phyloP scores from a whole-genome alignment of 2,888 invertebrate species.

The Magallana nippona region DNA sequence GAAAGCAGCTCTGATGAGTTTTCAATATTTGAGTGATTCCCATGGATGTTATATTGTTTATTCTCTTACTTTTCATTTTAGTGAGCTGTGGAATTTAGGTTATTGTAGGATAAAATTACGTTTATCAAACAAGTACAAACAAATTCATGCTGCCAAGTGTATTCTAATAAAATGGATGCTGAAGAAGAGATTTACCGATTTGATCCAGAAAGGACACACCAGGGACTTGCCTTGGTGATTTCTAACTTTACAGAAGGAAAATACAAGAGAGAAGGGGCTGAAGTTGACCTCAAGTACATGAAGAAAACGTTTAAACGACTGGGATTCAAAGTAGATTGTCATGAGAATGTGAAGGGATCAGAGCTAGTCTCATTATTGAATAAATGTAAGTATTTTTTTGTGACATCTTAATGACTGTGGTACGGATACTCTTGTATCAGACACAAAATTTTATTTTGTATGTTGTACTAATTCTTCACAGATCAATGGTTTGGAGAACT shows the following conservation, averaged over 20 bases:
- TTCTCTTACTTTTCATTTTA: too few relatives aligned
- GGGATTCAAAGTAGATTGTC: constrained; percentile 18
- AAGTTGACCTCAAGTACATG: constrained; percentile 13
- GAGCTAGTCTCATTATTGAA: background rate
- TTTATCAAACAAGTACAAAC: too few relatives aligned
- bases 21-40: too few relatives aligned
- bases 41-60: too few relatives aligned
- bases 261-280: background rate
- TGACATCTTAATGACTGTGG: background rate
- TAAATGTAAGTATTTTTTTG: background rate
- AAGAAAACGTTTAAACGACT: constrained; percentile 17
- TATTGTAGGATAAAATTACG: too few relatives aligned
- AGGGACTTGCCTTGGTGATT: constrained; percentile 1
- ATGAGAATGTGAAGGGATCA: background rate
- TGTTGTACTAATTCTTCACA: too few relatives aligned
- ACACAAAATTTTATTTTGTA: background rate
- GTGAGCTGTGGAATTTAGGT: too few relatives aligned
- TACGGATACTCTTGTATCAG: background rate
- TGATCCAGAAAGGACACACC: background rate
- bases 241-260: background rate
- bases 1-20: too few relatives aligned
- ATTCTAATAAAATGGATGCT: too few relatives aligned
- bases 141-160: too few relatives aligned
- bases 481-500: too few relatives aligned
- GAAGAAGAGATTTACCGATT: background rate